Evolutionary conservation across 2,888 invertebrate species (phyloP).

Genomic region (Cybosia mesomella): DNA sequence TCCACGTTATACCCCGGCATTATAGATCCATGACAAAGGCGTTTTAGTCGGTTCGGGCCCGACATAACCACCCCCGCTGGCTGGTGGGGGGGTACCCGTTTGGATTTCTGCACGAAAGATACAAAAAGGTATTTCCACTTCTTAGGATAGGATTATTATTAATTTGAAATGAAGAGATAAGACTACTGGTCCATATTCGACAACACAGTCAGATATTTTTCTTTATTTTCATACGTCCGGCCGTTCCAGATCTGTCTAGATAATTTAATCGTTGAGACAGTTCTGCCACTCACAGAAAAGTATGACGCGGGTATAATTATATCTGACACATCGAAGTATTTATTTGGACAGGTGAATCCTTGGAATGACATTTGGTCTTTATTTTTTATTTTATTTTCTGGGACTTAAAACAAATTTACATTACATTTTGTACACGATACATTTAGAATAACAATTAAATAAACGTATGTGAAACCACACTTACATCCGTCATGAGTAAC

Average conservation of each 20-base stretch:
- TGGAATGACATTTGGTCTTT: not conserved
- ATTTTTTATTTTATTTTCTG: not conserved
- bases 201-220: not conserved
- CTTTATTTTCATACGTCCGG: conserved; percentile 15
- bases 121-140: too few relatives aligned
- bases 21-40: too few relatives aligned
- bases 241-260: conserved; percentile 19
- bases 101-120: too few relatives aligned
- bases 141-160: not conserved
- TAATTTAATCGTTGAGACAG: conserved; percentile 12
- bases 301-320: conserved; percentile 13
- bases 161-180: not conserved
- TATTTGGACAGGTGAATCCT: conserved; percentile 14
- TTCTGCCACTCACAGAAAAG: conserved; percentile 20
- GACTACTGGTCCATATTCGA: not conserved
- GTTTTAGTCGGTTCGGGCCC: too few relatives aligned
- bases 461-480: not conserved
- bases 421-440: not conserved
- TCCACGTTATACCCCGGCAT: too few relatives aligned
- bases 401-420: not conserved
- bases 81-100: too few relatives aligned
- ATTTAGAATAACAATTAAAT: not conserved
- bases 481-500: too few relatives aligned
- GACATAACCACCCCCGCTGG: too few relatives aligned
- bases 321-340: conserved; percentile 12